phyloP scores from a whole-genome alignment of 2,888 invertebrate genomes.

The Dicranocentrus wangi region DNA sequence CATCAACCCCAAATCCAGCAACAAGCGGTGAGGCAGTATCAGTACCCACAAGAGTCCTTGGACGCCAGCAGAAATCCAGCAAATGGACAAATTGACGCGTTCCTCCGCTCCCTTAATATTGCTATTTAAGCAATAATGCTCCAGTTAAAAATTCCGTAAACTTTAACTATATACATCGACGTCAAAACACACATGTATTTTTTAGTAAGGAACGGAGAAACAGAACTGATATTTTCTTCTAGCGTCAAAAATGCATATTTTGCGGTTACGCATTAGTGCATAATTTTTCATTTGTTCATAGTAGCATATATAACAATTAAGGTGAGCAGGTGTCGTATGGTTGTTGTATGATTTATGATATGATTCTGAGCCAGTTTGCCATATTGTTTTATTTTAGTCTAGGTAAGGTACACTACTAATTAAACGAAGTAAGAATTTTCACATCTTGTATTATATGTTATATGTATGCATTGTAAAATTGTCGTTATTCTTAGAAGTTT shows the following conservation, averaged over 20 bases:
- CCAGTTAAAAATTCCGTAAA: background rate
- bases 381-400: conserved; percentile 27
- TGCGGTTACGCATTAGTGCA: conserved; percentile 7
- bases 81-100: conserved; percentile 86
- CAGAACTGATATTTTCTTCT: conserved; percentile 49
- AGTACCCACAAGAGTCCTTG: conserved; percentile 41
- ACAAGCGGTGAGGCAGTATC: conserved; percentile 40
- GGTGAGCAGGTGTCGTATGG: conserved; percentile 25
- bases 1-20: conserved; percentile 51
- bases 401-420: background rate
- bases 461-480: too few species aligned
- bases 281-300: conserved; percentile 38
- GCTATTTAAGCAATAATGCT: conserved; percentile 68
- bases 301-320: background rate
- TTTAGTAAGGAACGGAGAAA: conserved; percentile 2
- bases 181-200: too few species aligned
- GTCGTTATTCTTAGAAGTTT: too few species aligned
- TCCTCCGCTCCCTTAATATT: conserved; percentile 80
- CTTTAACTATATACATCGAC: background rate
- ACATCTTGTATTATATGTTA: too few species aligned
- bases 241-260: conserved; percentile 23
- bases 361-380: conserved; percentile 59
- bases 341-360: conserved; percentile 13
- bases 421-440: too few species aligned
- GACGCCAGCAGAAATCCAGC: conserved; percentile 74